Evolutionary conservation across 1,140 invertebrate species (phyloP).

Genomic region (Drosophila kohkoa): DNA sequence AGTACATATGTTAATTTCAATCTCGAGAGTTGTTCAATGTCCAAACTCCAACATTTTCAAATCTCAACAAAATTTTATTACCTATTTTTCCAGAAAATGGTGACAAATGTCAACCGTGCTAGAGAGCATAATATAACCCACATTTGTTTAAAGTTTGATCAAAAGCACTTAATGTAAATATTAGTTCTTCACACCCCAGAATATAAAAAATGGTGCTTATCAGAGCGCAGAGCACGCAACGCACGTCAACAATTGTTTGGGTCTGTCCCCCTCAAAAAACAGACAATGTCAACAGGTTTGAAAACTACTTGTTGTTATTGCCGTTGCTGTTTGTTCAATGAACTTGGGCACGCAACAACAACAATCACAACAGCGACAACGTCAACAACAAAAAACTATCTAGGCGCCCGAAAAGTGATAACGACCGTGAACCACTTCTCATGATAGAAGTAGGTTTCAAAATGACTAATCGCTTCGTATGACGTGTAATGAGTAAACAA

Average conservation of each 20-base stretch:
- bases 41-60: too few relatives aligned
- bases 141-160: conserved; percentile 28
- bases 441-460: neutral
- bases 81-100: conserved; percentile 1
- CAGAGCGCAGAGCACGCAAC: conserved; percentile 34
- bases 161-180: conserved; percentile 59
- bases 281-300: conserved; percentile 75
- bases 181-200: conserved; percentile 66
- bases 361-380: conserved; percentile 15
- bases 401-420: conserved; percentile 26
- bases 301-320: conserved; percentile 31
- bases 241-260: conserved; percentile 44
- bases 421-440: conserved; percentile 58
- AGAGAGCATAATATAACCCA: conserved; percentile 4
- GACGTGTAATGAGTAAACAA: conserved; percentile 1
- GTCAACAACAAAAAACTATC: conserved; percentile 30
- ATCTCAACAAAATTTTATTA: neutral
- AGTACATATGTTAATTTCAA: conserved; percentile 24
- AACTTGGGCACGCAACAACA: conserved; percentile 58
- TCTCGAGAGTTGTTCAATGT: neutral
- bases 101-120: neutral
- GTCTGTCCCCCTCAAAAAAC: conserved; percentile 23
- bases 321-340: conserved; percentile 56
- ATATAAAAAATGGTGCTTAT: conserved; percentile 53
- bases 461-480: conserved; percentile 15